phyloP scores from a whole-genome alignment of 2,113 vertebrate genomes.

The Eonycteris spelaea region DNA sequence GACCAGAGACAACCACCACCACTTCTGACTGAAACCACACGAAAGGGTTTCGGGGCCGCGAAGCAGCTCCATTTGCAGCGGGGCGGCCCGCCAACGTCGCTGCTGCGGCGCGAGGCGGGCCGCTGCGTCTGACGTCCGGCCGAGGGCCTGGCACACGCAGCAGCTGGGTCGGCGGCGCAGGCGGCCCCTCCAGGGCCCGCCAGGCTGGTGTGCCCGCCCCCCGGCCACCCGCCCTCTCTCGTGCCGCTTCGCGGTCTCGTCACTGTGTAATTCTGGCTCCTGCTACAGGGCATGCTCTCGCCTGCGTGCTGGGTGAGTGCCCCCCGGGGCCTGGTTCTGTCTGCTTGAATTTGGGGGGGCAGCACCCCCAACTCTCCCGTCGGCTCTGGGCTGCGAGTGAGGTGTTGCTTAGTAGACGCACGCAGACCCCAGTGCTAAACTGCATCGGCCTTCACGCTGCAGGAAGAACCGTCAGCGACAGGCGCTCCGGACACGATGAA shows the following conservation, averaged over 20 bases:
- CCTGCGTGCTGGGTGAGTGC: neutral
- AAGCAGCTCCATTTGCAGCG: neutral
- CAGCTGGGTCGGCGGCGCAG: rapidly evolving
- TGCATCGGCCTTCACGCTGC: rapidly evolving
- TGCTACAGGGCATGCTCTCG: rapidly evolving
- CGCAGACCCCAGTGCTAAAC: rapidly evolving
- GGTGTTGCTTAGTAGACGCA: rapidly evolving
- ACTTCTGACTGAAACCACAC: slow-evolving; percentile 58
- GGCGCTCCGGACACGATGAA: too few species aligned
- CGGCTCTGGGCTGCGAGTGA: rapidly evolving
- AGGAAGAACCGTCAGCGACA: too few species aligned
- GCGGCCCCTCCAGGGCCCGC: rapidly evolving
- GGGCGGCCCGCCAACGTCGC: neutral
- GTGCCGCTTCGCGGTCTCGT: neutral
- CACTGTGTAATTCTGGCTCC: rapidly evolving
- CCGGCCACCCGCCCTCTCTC: rapidly evolving
- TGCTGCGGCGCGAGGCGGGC: neutral
- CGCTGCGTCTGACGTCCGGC: rapidly evolving
- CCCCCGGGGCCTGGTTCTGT: neutral
- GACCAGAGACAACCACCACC: slow-evolving; percentile 30
- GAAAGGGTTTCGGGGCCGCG: neutral
- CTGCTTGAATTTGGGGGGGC: rapidly evolving
- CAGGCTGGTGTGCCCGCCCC: neutral
- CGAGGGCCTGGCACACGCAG: neutral
- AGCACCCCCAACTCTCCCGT: rapidly evolving